Percentiles rank a stretch among this genome's conserved stretches.
These are phyloP conservation scores for Chrysochloris asiatica DNA, from an alignment of 2,113 vertebrate genomes.

Conservation along the genomic window DNA sequence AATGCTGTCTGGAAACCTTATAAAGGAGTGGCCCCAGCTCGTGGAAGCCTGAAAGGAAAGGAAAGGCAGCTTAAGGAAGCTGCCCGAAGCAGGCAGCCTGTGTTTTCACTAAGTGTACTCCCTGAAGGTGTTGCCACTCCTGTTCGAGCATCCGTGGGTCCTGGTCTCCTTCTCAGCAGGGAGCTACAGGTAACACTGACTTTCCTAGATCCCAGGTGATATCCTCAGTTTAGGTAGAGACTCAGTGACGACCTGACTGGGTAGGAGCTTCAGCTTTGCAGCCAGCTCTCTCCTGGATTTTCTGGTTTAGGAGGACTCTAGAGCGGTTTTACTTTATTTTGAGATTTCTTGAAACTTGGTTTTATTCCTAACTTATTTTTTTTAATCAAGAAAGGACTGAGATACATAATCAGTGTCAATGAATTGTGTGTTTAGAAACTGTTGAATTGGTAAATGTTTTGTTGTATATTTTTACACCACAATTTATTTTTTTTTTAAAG, in stretches of 20 bases:
- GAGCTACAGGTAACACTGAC: neutral
- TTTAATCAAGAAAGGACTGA: neutral
- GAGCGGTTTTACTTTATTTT: neutral
- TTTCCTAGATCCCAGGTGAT: neutral
- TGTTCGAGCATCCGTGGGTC: accelerated
- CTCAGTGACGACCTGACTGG: neutral
- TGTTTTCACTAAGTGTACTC: neutral
- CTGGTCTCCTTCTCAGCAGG: neutral
- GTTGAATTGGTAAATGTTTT: neutral
- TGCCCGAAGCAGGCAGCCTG: neutral
- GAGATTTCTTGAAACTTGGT: too few species aligned
- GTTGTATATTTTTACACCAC: neutral
- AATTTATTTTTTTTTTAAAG: neutral
- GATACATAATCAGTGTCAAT: neutral
- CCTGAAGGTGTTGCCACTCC: neutral
- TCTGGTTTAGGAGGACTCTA: neutral
- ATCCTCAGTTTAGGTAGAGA: neutral
- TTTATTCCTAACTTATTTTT: too few species aligned
- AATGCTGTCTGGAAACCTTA: neutral
- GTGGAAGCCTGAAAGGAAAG: neutral
- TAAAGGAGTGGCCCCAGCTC: neutral
- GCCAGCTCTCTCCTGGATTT: neutral
- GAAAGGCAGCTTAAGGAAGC: neutral
- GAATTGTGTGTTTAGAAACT: neutral
- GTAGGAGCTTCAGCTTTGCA: neutral